phyloP scores from a whole-genome alignment of 2,113 vertebrate species.

The Salvelinus fontinalis region DNA sequence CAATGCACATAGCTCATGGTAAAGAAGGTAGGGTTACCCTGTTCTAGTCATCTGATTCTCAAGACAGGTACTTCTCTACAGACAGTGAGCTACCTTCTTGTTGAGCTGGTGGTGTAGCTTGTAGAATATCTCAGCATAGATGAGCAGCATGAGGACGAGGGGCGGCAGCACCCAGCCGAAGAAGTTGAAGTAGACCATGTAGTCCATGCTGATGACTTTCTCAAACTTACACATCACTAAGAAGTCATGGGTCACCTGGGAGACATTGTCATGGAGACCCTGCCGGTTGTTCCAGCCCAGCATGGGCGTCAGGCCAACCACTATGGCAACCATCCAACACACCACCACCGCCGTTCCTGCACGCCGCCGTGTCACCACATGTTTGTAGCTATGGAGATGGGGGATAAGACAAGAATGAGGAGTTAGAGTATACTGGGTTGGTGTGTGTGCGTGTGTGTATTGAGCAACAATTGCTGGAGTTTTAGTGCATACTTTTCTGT shows the following conservation, averaged over 20 bases:
- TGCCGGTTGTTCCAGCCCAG: slow-evolving; percentile 92
- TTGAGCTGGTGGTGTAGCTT: slow-evolving; percentile 94
- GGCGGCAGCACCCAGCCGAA: slow-evolving; percentile 93
- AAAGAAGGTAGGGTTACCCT: too few species aligned
- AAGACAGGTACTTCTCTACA: too few species aligned
- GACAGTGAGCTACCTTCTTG: slow-evolving; percentile 76
- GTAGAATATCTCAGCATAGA: slow-evolving; percentile 95
- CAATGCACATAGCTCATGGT: too few species aligned
- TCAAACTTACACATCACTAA: slow-evolving; percentile 87
- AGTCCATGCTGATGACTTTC: slow-evolving; percentile 95
- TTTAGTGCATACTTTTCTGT: too few species aligned
- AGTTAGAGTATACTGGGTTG: too few species aligned
- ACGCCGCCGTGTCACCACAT: slow-evolving; percentile 82
- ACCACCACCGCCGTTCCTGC: slow-evolving; percentile 84
- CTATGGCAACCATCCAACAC: slow-evolving; percentile 88
- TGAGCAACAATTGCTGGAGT: too few species aligned
- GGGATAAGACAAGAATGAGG: background rate
- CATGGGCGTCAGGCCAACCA: slow-evolving; percentile 91
- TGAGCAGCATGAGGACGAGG: slow-evolving; percentile 88
- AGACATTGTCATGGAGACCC: slow-evolving; percentile 63
- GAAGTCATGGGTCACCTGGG: slow-evolving; percentile 47
- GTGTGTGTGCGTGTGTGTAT: too few species aligned
- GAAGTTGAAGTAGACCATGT: slow-evolving; percentile 99
- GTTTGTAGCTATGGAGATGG: slow-evolving; percentile 85
- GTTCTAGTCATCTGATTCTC: too few species aligned